Conservation (phyloP, 2,888 invertebrate genomes). For the Dugesia japonica region DNA sequence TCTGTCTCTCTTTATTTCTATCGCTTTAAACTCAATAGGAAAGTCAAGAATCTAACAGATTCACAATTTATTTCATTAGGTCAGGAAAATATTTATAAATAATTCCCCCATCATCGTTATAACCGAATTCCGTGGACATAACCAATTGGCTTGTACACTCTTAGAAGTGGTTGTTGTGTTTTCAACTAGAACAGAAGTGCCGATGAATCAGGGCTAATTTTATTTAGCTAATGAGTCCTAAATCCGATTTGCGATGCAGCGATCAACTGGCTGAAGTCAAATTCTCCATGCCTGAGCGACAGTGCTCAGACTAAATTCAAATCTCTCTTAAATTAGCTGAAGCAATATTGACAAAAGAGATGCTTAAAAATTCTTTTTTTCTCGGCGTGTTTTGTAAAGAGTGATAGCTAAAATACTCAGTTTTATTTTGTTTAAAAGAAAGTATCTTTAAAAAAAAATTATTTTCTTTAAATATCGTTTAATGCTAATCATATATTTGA, state of each 20-base stretch:
- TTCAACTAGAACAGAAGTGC: slow-evolving; percentile 11
- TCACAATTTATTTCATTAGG: slow-evolving; percentile 20
- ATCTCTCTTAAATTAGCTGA: slow-evolving; percentile 12
- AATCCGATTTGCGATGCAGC: slow-evolving; percentile 20
- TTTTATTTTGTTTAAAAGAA: background rate
- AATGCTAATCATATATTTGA: too few species aligned
- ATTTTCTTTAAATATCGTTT: too few species aligned
- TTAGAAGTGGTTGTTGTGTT: slow-evolving; percentile 10
- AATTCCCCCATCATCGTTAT: slow-evolving; percentile 7
- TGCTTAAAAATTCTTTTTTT: slow-evolving; percentile 14
- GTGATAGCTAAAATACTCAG: background rate
- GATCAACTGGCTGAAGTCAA: slow-evolving; percentile 7
- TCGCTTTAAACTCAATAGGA: background rate
- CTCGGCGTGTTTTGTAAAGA: slow-evolving; percentile 7
- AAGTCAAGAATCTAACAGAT: slow-evolving; percentile 7
- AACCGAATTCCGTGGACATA: slow-evolving; percentile 12
- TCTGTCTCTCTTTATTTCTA: background rate
- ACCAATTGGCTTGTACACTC: slow-evolving; percentile 14
- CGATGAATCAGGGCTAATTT: slow-evolving; percentile 13
- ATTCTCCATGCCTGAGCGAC: slow-evolving; percentile 9
- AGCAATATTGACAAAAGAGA: slow-evolving; percentile 13
- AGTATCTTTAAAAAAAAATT: too few species aligned
- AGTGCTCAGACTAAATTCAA: background rate
- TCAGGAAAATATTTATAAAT: slow-evolving; percentile 20
- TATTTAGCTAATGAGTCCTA: slow-evolving; percentile 16